These are phyloP conservation scores for Dendrolimus pini DNA, from an alignment of 2,888 invertebrate species.

Conservation along the genomic window DNA sequence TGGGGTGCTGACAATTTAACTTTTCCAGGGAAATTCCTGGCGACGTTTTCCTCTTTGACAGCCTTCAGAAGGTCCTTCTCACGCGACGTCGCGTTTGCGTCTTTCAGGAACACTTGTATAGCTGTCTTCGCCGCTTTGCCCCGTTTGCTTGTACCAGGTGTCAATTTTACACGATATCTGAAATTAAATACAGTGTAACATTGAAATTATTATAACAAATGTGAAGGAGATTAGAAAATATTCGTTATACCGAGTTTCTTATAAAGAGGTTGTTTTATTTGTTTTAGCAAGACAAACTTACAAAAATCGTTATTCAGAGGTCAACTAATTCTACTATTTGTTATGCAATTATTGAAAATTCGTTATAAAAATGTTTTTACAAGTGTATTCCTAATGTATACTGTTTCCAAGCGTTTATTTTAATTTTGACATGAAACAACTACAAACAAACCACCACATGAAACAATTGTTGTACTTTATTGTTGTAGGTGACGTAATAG, in stretches of 20 bases:
- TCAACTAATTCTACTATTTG: too few relatives aligned
- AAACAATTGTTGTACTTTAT: too few relatives aligned
- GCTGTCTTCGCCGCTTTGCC: slow-evolving; percentile 97
- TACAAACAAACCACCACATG: too few relatives aligned
- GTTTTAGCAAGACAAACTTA: not conserved
- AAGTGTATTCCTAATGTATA: too few relatives aligned
- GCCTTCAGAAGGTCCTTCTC: slow-evolving; percentile 95
- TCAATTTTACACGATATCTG: slow-evolving; percentile 95
- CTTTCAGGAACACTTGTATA: slow-evolving; percentile 90
- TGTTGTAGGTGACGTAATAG: too few relatives aligned
- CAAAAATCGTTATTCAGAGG: not conserved
- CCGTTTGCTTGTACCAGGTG: slow-evolving; percentile 94
- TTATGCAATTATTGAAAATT: too few relatives aligned
- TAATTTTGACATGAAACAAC: too few relatives aligned
- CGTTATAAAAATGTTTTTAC: not conserved
- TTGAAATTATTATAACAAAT: too few relatives aligned
- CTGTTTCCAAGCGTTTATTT: too few relatives aligned
- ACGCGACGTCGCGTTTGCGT: slow-evolving; percentile 82
- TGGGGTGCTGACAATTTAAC: slow-evolving; percentile 95
- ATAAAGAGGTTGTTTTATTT: too few relatives aligned
- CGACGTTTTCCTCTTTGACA: slow-evolving; percentile 93
- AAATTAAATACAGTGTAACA: not conserved
- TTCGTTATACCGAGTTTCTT: too few relatives aligned
- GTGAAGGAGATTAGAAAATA: too few relatives aligned
- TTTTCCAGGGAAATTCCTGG: slow-evolving; percentile 97